Percentiles rank a stretch among this genome's conserved stretches.
phyloP scores from a whole-genome alignment of 1,140 invertebrate species.

The Paralvinella palmiformis region DNA sequence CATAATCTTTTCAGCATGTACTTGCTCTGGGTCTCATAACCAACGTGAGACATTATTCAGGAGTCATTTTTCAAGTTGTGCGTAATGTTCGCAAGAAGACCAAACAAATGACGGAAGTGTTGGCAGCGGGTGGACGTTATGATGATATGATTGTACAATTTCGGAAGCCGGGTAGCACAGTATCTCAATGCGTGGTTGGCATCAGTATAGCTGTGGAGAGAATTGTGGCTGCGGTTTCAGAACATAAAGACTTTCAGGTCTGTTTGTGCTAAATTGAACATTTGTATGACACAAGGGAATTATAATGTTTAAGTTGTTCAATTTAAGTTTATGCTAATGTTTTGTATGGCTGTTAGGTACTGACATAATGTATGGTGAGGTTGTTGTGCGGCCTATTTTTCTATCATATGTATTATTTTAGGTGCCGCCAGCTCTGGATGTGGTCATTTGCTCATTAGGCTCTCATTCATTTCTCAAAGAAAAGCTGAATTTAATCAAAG shows the following conservation, averaged over 20 bases:
- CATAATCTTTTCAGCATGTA: slow-evolving; percentile 46
- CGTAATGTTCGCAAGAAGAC: slow-evolving; percentile 59
- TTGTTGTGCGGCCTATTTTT: too few relatives aligned
- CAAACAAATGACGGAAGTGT: slow-evolving; percentile 54
- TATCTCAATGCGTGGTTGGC: slow-evolving; percentile 60
- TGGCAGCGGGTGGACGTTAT: slow-evolving; percentile 63
- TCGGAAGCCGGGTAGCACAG: slow-evolving; percentile 5
- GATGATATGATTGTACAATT: slow-evolving; percentile 49
- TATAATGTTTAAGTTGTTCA: too few relatives aligned
- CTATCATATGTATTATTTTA: too few relatives aligned
- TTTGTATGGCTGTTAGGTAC: too few relatives aligned
- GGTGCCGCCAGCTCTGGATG: slow-evolving; percentile 54
- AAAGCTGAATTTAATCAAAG: slow-evolving; percentile 57
- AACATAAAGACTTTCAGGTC: slow-evolving; percentile 49
- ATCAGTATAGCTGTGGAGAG: slow-evolving; percentile 68
- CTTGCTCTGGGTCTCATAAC: slow-evolving; percentile 62
- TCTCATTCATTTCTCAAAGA: slow-evolving; percentile 58
- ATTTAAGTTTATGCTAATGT: too few relatives aligned
- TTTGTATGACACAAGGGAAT: too few relatives aligned
- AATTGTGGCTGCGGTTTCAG: slow-evolving; percentile 55
- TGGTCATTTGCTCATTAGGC: slow-evolving; percentile 62
- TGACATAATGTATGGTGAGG: too few relatives aligned
- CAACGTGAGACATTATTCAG: slow-evolving; percentile 47
- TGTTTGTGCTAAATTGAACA: too few relatives aligned
- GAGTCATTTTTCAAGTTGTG: slow-evolving; percentile 55